Evolutionary conservation across 92 coral and sea anemone genomes (phyloP).

Genomic region (Porites cylindrica): DNA sequence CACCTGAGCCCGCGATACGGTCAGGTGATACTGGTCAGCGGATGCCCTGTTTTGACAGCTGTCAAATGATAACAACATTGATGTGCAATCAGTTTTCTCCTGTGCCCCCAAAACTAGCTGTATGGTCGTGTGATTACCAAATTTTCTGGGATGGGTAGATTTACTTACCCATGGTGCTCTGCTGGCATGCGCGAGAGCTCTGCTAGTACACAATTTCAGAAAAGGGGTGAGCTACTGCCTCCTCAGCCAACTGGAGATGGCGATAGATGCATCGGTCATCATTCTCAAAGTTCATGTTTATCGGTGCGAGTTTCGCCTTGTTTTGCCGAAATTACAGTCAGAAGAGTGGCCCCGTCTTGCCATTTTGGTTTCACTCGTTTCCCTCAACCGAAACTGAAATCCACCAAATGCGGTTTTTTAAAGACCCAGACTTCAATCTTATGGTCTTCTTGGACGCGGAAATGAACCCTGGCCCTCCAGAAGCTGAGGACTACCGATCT

Average conservation of each 20-base stretch:
- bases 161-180: no score
- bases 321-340: not conserved
- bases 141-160: no score
- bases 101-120: no score
- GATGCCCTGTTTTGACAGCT: no score
- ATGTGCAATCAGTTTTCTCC: no score
- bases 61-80: no score
- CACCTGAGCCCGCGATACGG: no score
- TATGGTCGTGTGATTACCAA: no score
- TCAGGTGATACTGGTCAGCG: no score
- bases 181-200: no score
- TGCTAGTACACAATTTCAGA: no score
- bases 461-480: conserved; percentile 45
- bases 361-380: conserved; percentile 41
- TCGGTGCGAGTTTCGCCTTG: not conserved
- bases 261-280: conserved; percentile 7
- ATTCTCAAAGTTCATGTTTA: conserved; percentile 2
- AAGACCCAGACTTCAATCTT: conserved; percentile 55
- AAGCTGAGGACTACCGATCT: conserved; percentile 6
- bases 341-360: conserved; percentile 9
- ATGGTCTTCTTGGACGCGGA: conserved; percentile 33
- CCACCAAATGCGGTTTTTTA: conserved; percentile 38
- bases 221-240: no score
- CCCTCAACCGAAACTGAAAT: conserved; percentile 40
- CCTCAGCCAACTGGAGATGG: not conserved